Conservation (phyloP, 2,797 vertebrate genomes). For the Sebastes taczanowskii region DNA sequence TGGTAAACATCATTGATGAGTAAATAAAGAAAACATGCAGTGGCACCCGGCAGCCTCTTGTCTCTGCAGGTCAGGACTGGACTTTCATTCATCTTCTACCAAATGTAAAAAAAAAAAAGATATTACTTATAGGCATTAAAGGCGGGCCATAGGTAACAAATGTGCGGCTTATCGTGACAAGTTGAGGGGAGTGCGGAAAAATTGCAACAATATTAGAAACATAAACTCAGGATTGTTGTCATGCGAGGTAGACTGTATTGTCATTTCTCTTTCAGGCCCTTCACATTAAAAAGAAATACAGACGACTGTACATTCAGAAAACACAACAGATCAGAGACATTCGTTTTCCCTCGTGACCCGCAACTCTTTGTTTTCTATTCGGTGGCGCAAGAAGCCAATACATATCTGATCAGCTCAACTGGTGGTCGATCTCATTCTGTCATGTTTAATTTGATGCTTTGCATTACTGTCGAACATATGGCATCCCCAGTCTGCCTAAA, state of each 20-base stretch:
- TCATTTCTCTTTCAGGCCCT: constrained; percentile 15
- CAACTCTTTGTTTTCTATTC: constrained; percentile 15
- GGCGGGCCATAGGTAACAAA: not conserved
- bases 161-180: not conserved
- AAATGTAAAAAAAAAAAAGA: constrained; percentile 7
- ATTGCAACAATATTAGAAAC: constrained; percentile 42
- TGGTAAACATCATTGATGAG: constrained; percentile 68
- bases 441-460: constrained; percentile 19
- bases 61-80: constrained; percentile 19
- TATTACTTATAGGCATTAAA: not conserved
- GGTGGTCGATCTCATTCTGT: not conserved
- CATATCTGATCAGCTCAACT: not conserved
- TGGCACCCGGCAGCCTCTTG: not conserved
- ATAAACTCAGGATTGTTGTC: constrained; percentile 51
- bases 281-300: constrained; percentile 54
- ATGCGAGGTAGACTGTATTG: not conserved
- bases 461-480: not conserved
- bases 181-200: not conserved
- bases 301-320: constrained; percentile 10
- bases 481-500: not conserved
- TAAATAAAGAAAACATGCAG: constrained; percentile 70
- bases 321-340: constrained; percentile 10
- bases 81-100: constrained; percentile 43
- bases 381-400: not conserved
- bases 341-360: not conserved